phyloP scores from a whole-genome alignment of 2,113 vertebrate species.

The Oncorhynchus keta region DNA sequence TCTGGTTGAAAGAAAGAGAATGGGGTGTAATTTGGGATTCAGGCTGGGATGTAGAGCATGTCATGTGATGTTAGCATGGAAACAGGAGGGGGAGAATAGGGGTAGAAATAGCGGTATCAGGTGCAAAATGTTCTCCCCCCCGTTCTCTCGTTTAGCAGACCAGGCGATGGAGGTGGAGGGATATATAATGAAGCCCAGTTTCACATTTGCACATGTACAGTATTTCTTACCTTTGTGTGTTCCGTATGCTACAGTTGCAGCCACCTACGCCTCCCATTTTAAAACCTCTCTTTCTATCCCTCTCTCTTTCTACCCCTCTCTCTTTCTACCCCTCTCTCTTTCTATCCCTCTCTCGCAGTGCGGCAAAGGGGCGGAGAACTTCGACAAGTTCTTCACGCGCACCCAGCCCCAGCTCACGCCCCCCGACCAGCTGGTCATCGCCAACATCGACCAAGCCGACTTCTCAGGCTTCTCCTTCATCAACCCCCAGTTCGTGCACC shows the following conservation, averaged over 20 bases:
- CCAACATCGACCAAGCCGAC: conserved; percentile 96
- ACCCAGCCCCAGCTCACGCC: conserved; percentile 93
- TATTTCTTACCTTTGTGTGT: not conserved
- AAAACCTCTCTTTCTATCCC: conserved; percentile 6
- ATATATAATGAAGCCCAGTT: not conserved
- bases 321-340: conserved; percentile 6
- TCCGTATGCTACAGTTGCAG: not conserved
- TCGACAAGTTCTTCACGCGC: conserved; percentile 97
- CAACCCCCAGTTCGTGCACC: conserved; percentile 88
- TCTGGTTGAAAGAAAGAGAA: too few relatives aligned
- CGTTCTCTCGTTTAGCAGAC: not conserved
- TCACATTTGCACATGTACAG: not conserved
- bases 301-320: not conserved
- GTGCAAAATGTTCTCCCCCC: conserved; percentile 8
- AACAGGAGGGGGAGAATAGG: not conserved
- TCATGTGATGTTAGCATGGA: conserved; percentile 39
- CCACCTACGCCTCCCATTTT: not conserved
- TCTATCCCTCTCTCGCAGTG: conserved; percentile 72
- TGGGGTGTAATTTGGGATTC: too few relatives aligned
- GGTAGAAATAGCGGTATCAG: conserved; percentile 11
- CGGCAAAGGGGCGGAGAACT: conserved; percentile 95
- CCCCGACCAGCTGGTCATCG: conserved; percentile 93
- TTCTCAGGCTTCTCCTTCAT: conserved; percentile 96
- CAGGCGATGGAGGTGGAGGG: not conserved
- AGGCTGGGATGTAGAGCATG: conserved; percentile 48